These are phyloP conservation scores for Lycocerus yunnanus DNA, from an alignment of 2,888 invertebrate genomes.

Conservation along the genomic window DNA sequence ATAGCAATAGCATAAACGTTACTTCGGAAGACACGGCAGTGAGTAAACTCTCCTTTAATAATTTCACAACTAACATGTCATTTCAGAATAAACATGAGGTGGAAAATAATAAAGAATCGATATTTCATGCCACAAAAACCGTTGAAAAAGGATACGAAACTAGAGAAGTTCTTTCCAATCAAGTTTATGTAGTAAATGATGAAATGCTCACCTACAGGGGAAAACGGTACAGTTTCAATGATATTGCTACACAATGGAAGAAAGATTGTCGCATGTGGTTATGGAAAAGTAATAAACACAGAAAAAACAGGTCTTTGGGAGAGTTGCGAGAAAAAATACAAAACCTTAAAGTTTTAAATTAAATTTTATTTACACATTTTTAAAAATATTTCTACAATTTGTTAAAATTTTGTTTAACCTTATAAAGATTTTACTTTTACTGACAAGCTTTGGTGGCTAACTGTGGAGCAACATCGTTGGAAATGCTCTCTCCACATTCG, in stretches of 20 bases:
- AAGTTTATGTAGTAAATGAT: conserved; percentile 56
- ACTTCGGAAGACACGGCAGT: not conserved
- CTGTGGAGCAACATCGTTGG: conserved; percentile 56
- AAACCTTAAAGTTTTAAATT: conserved; percentile 26
- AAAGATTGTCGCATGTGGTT: conserved; percentile 73
- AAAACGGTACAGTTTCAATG: conserved; percentile 59
- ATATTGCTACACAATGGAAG: conserved; percentile 70
- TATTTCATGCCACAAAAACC: conserved; percentile 5
- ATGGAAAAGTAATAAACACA: conserved; percentile 56
- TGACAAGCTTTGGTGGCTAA: conserved; percentile 68
- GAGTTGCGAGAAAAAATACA: conserved; percentile 38
- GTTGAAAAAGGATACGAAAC: conserved; percentile 39
- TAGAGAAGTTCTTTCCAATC: conserved; percentile 44
- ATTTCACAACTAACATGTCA: not conserved
- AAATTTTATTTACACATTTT: conserved; percentile 7
- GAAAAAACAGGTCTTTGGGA: conserved; percentile 44
- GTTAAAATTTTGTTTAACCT: not conserved
- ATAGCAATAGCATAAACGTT: conserved; percentile 32
- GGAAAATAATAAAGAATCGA: conserved; percentile 14
- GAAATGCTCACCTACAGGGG: conserved; percentile 63
- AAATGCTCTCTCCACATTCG: conserved; percentile 77
- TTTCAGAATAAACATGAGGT: conserved; percentile 4
- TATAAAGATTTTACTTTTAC: conserved; percentile 44
- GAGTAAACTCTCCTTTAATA: not conserved
- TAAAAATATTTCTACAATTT: conserved; percentile 6